Percentiles rank a stretch among this genome's conserved stretches.
phyloP scores from a whole-genome alignment of 2,888 invertebrate genomes.

The Lampropteryx suffumata region DNA sequence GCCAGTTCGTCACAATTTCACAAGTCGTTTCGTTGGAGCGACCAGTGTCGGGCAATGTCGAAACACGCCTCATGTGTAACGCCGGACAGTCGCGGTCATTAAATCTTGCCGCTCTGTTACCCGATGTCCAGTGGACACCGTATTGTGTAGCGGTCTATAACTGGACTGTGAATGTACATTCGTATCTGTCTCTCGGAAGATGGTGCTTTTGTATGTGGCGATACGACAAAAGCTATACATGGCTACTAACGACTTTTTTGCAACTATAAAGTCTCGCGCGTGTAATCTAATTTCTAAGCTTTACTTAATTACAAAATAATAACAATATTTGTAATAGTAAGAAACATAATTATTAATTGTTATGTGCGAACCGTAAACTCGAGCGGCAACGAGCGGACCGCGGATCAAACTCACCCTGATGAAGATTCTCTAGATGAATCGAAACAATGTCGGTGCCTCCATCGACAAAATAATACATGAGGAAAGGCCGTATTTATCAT shows the following conservation, averaged over 20 bases:
- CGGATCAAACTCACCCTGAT: no score
- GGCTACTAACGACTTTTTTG: neutral
- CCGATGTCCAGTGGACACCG: slow-evolving; percentile 59
- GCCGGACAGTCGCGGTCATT: slow-evolving; percentile 72
- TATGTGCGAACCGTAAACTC: no score
- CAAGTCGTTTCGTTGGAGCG: slow-evolving; percentile 30
- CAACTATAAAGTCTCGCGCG: neutral
- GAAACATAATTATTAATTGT: no score
- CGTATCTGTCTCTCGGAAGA: slow-evolving; percentile 66
- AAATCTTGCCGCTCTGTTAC: slow-evolving; percentile 81
- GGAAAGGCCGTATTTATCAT: no score
- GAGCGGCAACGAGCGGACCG: no score
- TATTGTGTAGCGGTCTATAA: slow-evolving; percentile 78
- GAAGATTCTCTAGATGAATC: no score
- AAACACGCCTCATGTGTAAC: slow-evolving; percentile 63
- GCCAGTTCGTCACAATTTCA: slow-evolving; percentile 21
- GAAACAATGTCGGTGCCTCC: no score
- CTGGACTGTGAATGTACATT: slow-evolving; percentile 79
- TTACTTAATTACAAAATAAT: no score
- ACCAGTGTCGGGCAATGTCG: slow-evolving; percentile 49
- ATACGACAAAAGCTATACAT: slow-evolving; percentile 22
- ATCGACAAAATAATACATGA: no score
- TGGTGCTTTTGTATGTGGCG: slow-evolving; percentile 40
- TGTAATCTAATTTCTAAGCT: no score
- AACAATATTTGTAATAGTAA: no score